Percentiles rank a stretch among this genome's conserved stretches.
Evolutionary conservation across 2,797 vertebrate genomes (phyloP).

Genomic region (Chiroxiphia lanceolata): DNA sequence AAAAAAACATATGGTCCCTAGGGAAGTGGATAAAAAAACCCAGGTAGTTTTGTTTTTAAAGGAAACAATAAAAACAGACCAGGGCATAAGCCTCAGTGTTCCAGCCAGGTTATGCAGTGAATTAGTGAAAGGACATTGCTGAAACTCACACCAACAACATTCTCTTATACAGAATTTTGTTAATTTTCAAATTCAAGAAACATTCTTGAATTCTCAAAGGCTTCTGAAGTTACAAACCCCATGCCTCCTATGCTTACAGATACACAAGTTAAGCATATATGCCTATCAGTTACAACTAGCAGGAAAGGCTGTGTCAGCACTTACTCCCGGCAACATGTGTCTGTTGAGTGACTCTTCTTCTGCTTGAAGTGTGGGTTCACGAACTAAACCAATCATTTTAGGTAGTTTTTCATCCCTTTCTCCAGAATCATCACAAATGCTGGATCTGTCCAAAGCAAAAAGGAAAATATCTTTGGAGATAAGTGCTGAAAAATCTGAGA

Average conservation of each 20-base stretch:
- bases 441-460: conserved; percentile 63
- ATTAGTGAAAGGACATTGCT: not conserved
- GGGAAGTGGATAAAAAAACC: not conserved
- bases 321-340: conserved; percentile 61
- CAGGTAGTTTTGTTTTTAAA: not conserved
- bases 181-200: not conserved
- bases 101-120: not conserved
- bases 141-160: not conserved
- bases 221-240: not conserved
- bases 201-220: not conserved
- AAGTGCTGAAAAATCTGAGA: not conserved
- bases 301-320: conserved; percentile 41
- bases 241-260: not conserved
- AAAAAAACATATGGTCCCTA: not conserved
- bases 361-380: conserved; percentile 38
- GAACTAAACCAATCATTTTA: conserved; percentile 58
- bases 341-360: conserved; percentile 64
- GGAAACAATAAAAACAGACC: not conserved
- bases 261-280: not conserved
- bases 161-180: not conserved
- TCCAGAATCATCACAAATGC: conserved; percentile 69
- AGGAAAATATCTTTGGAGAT: not conserved
- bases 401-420: conserved; percentile 73
- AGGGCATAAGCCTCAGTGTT: not conserved
- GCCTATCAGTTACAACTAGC: not conserved